These are phyloP conservation scores for Cataglyphis cursor DNA, from an alignment of 2,888 invertebrate species.

Conservation along the genomic window DNA sequence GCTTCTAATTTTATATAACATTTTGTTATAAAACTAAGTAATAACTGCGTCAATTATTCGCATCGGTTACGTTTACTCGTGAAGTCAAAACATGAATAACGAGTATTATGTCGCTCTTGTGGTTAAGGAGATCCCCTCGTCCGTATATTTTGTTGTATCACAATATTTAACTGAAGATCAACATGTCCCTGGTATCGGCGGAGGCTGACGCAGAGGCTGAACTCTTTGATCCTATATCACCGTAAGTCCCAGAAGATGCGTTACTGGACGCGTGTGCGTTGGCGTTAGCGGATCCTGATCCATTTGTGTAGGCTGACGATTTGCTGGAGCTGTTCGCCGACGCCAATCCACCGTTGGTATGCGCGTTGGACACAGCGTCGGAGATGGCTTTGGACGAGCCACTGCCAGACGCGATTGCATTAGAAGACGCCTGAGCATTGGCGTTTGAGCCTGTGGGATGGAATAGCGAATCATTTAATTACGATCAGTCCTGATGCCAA, in stretches of 20 bases:
- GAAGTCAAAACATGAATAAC: conserved; percentile 3
- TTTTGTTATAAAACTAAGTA: neutral
- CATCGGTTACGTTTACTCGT: neutral
- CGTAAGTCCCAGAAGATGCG: conserved; percentile 60
- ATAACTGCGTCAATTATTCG: neutral
- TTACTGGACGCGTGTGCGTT: conserved; percentile 71
- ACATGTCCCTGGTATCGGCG: conserved; percentile 73
- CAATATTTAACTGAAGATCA: conserved; percentile 74
- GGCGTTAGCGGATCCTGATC: conserved; percentile 72
- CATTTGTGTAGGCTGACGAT: conserved; percentile 67
- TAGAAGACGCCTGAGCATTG: conserved; percentile 53
- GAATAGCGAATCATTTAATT: conserved; percentile 70
- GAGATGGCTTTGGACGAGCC: conserved; percentile 70
- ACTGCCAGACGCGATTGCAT: conserved; percentile 65
- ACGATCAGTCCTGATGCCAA: conserved; percentile 60
- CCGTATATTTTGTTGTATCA: conserved; percentile 15
- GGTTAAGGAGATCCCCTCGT: neutral
- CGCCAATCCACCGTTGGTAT: conserved; percentile 60
- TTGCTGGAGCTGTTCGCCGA: conserved; percentile 71
- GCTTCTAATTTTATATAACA: neutral
- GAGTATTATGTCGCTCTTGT: conserved; percentile 38
- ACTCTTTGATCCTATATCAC: conserved; percentile 70
- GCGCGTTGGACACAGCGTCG: conserved; percentile 68
- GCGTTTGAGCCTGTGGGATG: conserved; percentile 64
- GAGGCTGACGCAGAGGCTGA: conserved; percentile 74